Evolutionary conservation across 2,113 vertebrate species (phyloP).

Genomic region (Menura novaehollandiae): DNA sequence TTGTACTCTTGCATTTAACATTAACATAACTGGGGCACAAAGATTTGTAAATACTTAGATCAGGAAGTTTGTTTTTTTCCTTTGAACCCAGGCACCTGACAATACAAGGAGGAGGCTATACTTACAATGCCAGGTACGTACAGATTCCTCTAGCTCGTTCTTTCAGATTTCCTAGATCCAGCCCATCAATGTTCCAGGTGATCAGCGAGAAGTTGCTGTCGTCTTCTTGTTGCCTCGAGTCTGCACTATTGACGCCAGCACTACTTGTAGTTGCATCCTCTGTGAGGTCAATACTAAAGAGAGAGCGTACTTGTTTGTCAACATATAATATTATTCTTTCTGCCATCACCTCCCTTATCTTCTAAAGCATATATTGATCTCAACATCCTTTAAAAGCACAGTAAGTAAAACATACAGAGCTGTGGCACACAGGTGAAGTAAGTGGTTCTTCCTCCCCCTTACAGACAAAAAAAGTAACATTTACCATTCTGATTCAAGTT

Average conservation of each 20-base stretch:
- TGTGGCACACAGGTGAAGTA: background rate
- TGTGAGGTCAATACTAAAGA: slow-evolving; percentile 87
- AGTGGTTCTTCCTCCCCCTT: background rate
- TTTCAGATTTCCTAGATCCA: slow-evolving; percentile 78
- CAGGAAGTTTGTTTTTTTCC: background rate
- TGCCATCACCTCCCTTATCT: background rate
- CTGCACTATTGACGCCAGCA: background rate
- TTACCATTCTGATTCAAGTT: background rate
- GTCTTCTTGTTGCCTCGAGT: slow-evolving; percentile 60
- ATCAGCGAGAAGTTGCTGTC: slow-evolving; percentile 80
- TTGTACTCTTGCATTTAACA: background rate
- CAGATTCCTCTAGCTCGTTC: slow-evolving; percentile 87
- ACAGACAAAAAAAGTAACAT: background rate
- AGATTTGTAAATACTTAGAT: background rate
- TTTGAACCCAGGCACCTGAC: background rate
- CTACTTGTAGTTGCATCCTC: slow-evolving; percentile 64
- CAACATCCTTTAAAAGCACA: background rate
- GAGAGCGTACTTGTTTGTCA: background rate
- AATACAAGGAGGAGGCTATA: background rate
- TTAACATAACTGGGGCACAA: background rate
- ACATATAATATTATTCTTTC: background rate
- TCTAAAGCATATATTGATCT: background rate
- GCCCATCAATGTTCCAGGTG: slow-evolving; percentile 93
- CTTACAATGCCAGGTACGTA: slow-evolving; percentile 86
- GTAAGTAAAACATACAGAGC: background rate